Base-by-base conservation (phyloP, 1,140 invertebrate genomes). In the Bombus haemorrhoidalis region DNA sequence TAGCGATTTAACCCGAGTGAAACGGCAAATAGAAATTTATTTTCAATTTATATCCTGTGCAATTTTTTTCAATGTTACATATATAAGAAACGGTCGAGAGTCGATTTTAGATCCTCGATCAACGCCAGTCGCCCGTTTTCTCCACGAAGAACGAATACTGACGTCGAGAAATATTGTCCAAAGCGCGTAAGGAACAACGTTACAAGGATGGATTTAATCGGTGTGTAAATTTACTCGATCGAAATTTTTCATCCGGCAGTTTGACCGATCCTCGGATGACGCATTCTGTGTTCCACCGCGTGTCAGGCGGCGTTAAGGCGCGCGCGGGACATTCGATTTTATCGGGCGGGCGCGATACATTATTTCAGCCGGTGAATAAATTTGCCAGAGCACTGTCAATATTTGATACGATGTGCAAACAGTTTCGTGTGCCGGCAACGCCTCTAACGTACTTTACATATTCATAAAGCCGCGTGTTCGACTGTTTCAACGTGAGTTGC, bases 371-470 rank as follows among this genome's bases (percentile, higher is more conserved):
- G 81, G 83, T 86, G 92, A 90, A 89, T 92, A 90, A 92, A 91
- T 92, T 91, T 91, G 79, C 91, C 87, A 69, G 85, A 76, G 81
- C 79, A 85, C 77, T 87, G 90, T 91, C 91, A 93, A 93, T 92
- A 93, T 93, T 92, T 93, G 91, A 92, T 83, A 88, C 79, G 85
- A 81, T 86, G 83, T 89, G 89, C 91, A 91, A 92, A 93, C 91
- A 93, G 83, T 91, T 90, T 92, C 85, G 80, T 73, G 73, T 74
- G 85, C 66, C 66, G 34, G 81, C 68, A 84, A 76, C 81, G 82
- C 87, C 83, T 91, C 83, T 89, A 86, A 91, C 84, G 87, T 87
- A 93, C 87, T 93, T 93, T 93, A 92, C 91, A 92, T 92, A 92
- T 93, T 93, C 92, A 93, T 92, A 93, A 89, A 91, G 85, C 84